Base-by-base conservation (phyloP, 2,888 invertebrate species). In the Limnephilus auricula region DNA sequence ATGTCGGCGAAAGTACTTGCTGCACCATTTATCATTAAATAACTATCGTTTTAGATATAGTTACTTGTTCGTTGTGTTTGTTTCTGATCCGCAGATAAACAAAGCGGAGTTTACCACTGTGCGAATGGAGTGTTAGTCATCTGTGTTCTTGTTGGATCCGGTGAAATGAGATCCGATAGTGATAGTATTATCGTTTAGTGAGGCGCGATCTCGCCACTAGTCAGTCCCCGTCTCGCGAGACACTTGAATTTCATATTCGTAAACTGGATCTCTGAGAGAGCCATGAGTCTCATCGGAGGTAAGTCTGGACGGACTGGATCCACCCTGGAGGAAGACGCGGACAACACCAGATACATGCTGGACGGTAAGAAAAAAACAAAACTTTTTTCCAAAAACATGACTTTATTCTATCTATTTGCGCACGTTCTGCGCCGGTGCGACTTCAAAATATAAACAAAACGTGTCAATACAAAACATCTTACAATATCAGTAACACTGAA, bases 331-430 rank as follows among this genome's bases (percentile, higher is more conserved):
- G 95, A 95, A 32, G 93, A 93, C 92, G 92, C 93, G 50, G 94
- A 95, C 92, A 95, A 95, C 31, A 95, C 96, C 4, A 95, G 96
- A 89, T 95, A 95, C 94, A 96, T 96, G 96, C 94, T 96, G 82
- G 96, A 96, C 92, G 96, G 96, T 96, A 94, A 95, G 95, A 94
- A 93, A 82, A n/a, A 15, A 40, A 84, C 50, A 50, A 50, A 18
- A 50, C 50, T 50, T 50, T 50, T 18, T 18, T 50, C 18, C 50
- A 50, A 50, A 65, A 65, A 65, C 65, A 1, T n/a, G 65, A 25
- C 65, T 65, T n/a, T n/a, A 65, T 9, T 65, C 1, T 13, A 25
- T 82, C 10, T 82, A 32, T 82, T 37, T 82, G 82, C 34, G 34
- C 15, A 10, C 2, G 9, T 25, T 32, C 82, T 82, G 32, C 82